Base-by-base conservation (phyloP, 2,888 invertebrate species). In the Tetrapedia diversipes region DNA sequence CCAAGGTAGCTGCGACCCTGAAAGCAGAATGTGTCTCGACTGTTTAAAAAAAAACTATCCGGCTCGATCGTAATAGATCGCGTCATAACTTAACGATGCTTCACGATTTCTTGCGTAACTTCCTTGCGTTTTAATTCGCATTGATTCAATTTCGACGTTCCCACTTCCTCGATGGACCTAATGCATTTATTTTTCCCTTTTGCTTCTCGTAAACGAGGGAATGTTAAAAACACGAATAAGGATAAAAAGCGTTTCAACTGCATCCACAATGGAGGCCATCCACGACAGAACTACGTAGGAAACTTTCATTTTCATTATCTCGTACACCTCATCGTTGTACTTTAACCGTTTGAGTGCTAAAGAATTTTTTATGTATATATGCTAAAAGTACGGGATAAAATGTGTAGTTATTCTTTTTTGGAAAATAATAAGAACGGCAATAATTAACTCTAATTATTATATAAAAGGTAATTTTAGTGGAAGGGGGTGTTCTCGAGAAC, bases 1-100 rank as follows among this genome's bases (percentile, higher is more conserved):
- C 29, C 53, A 66, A 70, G 61, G 57, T 63, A 59, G 22, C 56
- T 64, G 56, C 41, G 67, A 71, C 80, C 80, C 80, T 73, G 77
- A 29, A 43, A 54, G 27, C 59, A 47, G 70, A 47, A 80, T 27
- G 16, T 19, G 45, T 22, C 27, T 34, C 14, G 24, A 32, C 43
- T 43, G 32, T 51, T 67, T 64, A 70, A 66, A 57, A 75, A n/a
- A 29, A 57, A 63, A 45, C 39, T 56, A 53, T 63, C 51, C 47
- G 47, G 29, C 65, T 22, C 19, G 32, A 10, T 16, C 39, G 39
- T 69, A 70, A 70, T 73, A 54, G 54, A 24, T 27, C 66, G 24
- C 54, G 45, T 65, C 74, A 54, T 68, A 56, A 29, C 43, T 16
- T 10, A 56, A 32, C 29, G 63, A 63, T 64, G 29, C 32, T 24